Base-by-base conservation (phyloP, 2,113 vertebrate species). In the Ifrita kowaldi region DNA sequence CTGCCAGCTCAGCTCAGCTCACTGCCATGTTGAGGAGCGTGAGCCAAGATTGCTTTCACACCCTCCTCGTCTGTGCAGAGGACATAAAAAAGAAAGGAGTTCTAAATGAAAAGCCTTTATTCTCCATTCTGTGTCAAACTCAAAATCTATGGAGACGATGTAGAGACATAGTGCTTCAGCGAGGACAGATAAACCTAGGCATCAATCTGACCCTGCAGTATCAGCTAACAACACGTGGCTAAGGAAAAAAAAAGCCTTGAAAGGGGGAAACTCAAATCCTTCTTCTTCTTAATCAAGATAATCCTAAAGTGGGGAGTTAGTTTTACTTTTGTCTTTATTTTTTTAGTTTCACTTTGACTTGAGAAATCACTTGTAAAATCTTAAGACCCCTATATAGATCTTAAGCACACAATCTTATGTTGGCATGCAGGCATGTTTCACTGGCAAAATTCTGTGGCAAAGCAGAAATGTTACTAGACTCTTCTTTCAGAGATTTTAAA, bases 31-130 rank as follows among this genome's bases (percentile, higher is more conserved):
- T 84, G 52, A 90, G 37, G n/a, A 76, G 69, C 0, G 3, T 53
- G 56, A 94, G 88, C 92, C 93, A 95, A 95, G 83, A 92, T 78
- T 84, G 35, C 32, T 84, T 95, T 94, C 95, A 89, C 76, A 94
- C 80, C 44, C 44, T 89, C 15, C 26, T 75, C 80, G 37, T 87
- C 70, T 82, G 75, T 87, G 85, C 44, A 90, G 65, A 86, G 62
- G 83, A 94, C 83, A 68, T 11, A 37, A 87, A 90, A 93, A 93
- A 80, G 60, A 73, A 91, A 69, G 11, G 59, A 86, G 30, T 37
- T 93, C 63, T 68, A 35, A 56, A 32, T 65, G 24, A 84, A 87
- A 90, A 90, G 28, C 39, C 56, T 63, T 70, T 85, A 73, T 87
- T 87, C 55, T 68, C 16, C 59, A 46, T 63, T 18, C 30, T 59